Conservation (phyloP, 2,113 vertebrate species). For the Sceloporus undulatus region DNA sequence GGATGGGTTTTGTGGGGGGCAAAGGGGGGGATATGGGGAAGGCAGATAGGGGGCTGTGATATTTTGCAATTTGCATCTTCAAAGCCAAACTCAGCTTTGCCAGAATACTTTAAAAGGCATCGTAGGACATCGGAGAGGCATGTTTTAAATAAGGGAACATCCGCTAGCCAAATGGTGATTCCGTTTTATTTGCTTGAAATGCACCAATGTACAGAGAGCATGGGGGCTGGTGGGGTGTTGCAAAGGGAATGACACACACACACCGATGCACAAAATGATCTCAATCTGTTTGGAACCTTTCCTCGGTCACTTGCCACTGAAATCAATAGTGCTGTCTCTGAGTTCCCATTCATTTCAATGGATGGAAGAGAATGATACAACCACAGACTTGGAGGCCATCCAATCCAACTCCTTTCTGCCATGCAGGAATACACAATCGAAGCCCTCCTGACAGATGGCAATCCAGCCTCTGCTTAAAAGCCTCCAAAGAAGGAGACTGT, state of each 20-base stretch:
- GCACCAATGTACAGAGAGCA: background rate
- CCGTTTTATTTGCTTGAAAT: slow-evolving; percentile 9
- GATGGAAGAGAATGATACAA: background rate
- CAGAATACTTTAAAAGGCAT: slow-evolving; percentile 12
- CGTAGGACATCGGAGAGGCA: background rate
- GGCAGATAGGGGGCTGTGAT: background rate
- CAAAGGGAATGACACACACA: background rate
- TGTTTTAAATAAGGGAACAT: slow-evolving; percentile 38
- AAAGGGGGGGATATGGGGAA: background rate
- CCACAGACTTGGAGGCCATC: too few species aligned
- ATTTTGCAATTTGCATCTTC: slow-evolving; percentile 28
- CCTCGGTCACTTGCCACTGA: background rate
- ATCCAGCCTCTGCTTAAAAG: too few species aligned
- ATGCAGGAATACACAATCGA: too few species aligned
- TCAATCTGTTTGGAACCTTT: too few species aligned
- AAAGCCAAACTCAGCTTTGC: background rate
- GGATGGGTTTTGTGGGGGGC: background rate
- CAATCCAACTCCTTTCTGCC: too few species aligned
- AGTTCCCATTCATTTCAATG: background rate
- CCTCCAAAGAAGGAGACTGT: too few species aligned
- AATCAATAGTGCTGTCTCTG: background rate
- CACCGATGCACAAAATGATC: too few species aligned
- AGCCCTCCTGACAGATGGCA: too few species aligned
- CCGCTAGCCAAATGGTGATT: slow-evolving; percentile 19
- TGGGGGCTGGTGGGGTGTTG: background rate